Conservation (phyloP, 2,888 invertebrate species). For the Dynastes grantii region DNA sequence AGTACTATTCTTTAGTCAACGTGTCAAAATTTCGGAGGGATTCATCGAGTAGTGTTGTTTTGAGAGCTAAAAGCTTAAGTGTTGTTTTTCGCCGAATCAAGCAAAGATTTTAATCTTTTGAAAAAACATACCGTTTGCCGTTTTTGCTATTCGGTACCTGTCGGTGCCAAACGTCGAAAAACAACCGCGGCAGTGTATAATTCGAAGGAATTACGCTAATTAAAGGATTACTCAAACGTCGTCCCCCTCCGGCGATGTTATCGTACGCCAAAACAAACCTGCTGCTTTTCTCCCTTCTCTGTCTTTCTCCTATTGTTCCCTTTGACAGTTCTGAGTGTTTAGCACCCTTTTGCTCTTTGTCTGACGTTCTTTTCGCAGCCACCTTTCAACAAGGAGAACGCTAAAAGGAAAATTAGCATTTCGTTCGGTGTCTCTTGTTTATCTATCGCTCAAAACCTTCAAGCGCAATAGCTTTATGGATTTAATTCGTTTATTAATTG, state of each 20-base stretch:
- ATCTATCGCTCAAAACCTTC: background rate
- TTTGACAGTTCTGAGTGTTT: no score
- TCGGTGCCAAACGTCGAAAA: background rate
- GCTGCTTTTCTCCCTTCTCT: no score
- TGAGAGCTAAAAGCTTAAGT: no score
- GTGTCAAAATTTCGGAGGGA: no score
- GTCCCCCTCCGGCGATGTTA: background rate
- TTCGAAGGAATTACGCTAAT: slow-evolving; percentile 14
- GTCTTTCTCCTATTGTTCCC: no score
- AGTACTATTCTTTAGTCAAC: no score
- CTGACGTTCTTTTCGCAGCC: no score
- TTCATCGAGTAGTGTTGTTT: no score
- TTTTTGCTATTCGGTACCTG: background rate
- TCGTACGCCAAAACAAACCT: background rate
- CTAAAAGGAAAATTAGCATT: slow-evolving; percentile 1
- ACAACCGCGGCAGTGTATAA: background rate
- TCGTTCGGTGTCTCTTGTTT: slow-evolving; percentile 1
- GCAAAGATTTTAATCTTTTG: no score
- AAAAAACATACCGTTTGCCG: background rate
- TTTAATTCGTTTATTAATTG: background rate
- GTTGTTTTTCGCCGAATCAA: no score
- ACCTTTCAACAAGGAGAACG: no score
- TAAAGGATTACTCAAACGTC: slow-evolving; percentile 2
- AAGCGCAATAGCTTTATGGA: background rate
- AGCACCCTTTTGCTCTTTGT: no score